These are phyloP conservation scores for Polymixis flavicincta DNA, from an alignment of 2,888 invertebrate genomes.

Conservation along the genomic window DNA sequence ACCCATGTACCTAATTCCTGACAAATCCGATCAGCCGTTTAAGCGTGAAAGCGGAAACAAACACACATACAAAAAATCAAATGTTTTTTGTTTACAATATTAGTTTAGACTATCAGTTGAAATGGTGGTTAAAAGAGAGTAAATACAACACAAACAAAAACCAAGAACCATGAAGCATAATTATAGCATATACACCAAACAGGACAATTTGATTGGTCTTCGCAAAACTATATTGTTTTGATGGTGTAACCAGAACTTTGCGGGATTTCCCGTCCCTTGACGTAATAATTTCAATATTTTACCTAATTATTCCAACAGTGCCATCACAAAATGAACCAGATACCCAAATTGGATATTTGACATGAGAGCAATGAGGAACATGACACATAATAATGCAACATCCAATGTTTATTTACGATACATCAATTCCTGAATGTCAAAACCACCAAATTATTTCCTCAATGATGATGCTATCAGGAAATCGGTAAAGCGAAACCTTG, in stretches of 20 bases:
- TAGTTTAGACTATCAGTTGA: background rate
- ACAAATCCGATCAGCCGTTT: too few relatives aligned
- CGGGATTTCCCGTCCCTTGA: background rate
- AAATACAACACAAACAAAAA: background rate
- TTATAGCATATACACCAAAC: background rate
- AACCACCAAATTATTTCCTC: slow-evolving; percentile 51
- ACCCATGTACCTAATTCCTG: too few relatives aligned
- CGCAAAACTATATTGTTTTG: background rate
- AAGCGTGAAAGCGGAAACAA: too few relatives aligned
- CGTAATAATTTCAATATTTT: slow-evolving; percentile 1
- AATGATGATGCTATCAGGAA: slow-evolving; percentile 54
- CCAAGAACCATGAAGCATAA: background rate
- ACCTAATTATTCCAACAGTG: background rate
- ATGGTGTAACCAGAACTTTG: background rate
- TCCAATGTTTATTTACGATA: slow-evolving; percentile 43
- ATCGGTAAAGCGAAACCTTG: slow-evolving; percentile 51
- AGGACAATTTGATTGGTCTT: background rate
- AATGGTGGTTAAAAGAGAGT: background rate
- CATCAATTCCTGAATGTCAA: slow-evolving; percentile 30
- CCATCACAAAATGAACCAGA: background rate
- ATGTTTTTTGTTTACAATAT: too few relatives aligned
- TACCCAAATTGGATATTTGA: background rate
- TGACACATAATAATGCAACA: slow-evolving; percentile 12
- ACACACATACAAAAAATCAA: too few relatives aligned
- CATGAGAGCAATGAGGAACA: slow-evolving; percentile 30